Evolutionary conservation across 2,113 vertebrate species (phyloP).

Genomic region (Noctilio leporinus): DNA sequence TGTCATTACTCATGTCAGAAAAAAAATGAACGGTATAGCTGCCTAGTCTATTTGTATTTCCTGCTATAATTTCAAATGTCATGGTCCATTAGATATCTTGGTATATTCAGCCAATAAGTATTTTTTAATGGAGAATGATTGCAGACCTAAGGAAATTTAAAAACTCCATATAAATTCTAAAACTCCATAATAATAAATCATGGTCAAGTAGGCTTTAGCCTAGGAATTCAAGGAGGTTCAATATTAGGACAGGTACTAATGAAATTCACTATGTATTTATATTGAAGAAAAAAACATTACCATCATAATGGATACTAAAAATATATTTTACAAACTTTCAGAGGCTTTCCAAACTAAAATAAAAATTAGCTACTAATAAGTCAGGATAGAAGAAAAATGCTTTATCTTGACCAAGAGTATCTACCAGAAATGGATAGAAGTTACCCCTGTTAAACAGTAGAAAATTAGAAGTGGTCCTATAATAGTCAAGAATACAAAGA

Average conservation of each 20-base stretch:
- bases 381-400: not conserved
- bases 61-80: constrained; percentile 36
- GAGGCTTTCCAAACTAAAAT: not conserved
- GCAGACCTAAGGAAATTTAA: constrained; percentile 52
- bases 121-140: constrained; percentile 44
- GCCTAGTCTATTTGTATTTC: constrained; percentile 22
- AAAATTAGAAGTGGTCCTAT: not conserved
- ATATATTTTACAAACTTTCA: constrained; percentile 47
- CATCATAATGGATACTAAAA: not conserved
- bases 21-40: not conserved
- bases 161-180: too few relatives aligned
- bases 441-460: not conserved
- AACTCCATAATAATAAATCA: constrained; percentile 53
- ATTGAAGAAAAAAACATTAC: not conserved
- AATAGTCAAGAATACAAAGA: not conserved
- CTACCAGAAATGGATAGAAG: not conserved
- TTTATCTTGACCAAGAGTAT: not conserved
- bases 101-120: not conserved
- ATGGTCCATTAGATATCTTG: constrained; percentile 35
- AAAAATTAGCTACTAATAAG: constrained; percentile 16
- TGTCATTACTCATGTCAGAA: not conserved
- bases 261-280: constrained; percentile 30
- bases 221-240: constrained; percentile 42
- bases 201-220: constrained; percentile 35
- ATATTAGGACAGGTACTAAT: constrained; percentile 29